Percentiles rank a stretch among this genome's conserved stretches.
phyloP scores from a whole-genome alignment of 2,797 vertebrate species.

The Mus spretus region DNA sequence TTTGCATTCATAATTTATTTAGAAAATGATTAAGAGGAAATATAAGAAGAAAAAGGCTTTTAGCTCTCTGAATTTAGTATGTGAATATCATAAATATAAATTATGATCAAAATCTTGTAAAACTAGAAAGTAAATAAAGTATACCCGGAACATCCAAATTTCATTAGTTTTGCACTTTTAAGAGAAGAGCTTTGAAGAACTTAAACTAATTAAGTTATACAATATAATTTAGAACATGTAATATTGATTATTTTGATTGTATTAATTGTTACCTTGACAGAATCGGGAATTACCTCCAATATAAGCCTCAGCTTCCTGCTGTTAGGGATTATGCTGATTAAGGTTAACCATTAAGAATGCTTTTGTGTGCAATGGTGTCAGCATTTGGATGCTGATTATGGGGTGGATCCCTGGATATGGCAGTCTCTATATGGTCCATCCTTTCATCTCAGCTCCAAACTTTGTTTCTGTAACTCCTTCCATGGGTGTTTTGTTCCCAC shows the following conservation, averaged over 20 bases:
- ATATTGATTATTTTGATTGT: neutral
- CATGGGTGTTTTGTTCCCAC: too few relatives aligned
- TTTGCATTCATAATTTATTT: slow-evolving; percentile 8
- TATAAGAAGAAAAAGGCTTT: neutral
- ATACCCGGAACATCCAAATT: neutral
- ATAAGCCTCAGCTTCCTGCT: neutral
- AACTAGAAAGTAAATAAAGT: neutral
- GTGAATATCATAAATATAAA: neutral
- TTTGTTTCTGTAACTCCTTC: too few relatives aligned
- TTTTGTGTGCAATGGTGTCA: too few relatives aligned
- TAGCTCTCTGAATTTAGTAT: neutral
- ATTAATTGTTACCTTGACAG: neutral
- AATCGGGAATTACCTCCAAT: neutral
- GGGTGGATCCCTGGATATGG: too few relatives aligned
- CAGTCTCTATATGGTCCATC: too few relatives aligned
- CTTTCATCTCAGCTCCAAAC: too few relatives aligned
- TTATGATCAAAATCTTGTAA: neutral
- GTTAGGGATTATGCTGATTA: neutral
- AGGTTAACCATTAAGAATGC: neutral
- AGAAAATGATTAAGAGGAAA: neutral
- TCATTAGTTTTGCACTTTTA: slow-evolving; percentile 3
- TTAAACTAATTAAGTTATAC: neutral
- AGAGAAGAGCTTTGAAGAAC: neutral
- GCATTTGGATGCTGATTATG: too few relatives aligned
- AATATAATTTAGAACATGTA: neutral